Percentiles rank a stretch among this genome's conserved stretches.
phyloP scores from a whole-genome alignment of 2,888 invertebrate genomes.

The Drosophila subquinaria region DNA sequence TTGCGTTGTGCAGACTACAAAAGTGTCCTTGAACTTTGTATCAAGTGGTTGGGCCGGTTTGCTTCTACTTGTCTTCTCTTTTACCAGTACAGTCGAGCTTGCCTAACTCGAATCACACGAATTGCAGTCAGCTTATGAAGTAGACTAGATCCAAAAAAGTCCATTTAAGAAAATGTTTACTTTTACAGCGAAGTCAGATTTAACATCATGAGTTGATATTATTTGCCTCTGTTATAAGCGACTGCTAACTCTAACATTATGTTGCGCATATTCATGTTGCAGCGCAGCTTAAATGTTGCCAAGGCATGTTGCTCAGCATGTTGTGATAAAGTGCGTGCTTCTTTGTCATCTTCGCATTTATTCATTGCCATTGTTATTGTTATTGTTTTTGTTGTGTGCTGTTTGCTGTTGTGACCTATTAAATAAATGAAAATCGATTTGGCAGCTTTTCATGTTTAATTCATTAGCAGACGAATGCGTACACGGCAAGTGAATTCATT shows the following conservation, averaged over 20 bases:
- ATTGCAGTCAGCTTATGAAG: not conserved
- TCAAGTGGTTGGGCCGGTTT: slow-evolving; percentile 57
- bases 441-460: slow-evolving; percentile 54
- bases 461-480: slow-evolving; percentile 37
- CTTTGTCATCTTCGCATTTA: slow-evolving; percentile 22
- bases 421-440: slow-evolving; percentile 60
- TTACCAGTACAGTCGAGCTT: slow-evolving; percentile 14
- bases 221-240: no score
- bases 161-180: not conserved
- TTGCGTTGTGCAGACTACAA: slow-evolving; percentile 34
- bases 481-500: slow-evolving; percentile 27
- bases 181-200: not conserved
- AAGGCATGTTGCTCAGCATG: slow-evolving; percentile 10
- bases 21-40: slow-evolving; percentile 65
- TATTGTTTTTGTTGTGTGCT: slow-evolving; percentile 3
- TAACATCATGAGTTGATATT: not conserved
- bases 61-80: slow-evolving; percentile 14
- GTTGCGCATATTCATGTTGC: slow-evolving; percentile 22
- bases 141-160: no score
- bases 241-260: not conserved
- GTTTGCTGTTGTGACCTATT: slow-evolving; percentile 49
- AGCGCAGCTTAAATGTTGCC: not conserved
- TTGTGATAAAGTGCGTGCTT: slow-evolving; percentile 39
- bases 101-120: slow-evolving; percentile 8
- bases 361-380: slow-evolving; percentile 28